These are phyloP conservation scores for Dryocosmus kuriphilus DNA, from an alignment of 2,888 invertebrate genomes.

Conservation along the genomic window DNA sequence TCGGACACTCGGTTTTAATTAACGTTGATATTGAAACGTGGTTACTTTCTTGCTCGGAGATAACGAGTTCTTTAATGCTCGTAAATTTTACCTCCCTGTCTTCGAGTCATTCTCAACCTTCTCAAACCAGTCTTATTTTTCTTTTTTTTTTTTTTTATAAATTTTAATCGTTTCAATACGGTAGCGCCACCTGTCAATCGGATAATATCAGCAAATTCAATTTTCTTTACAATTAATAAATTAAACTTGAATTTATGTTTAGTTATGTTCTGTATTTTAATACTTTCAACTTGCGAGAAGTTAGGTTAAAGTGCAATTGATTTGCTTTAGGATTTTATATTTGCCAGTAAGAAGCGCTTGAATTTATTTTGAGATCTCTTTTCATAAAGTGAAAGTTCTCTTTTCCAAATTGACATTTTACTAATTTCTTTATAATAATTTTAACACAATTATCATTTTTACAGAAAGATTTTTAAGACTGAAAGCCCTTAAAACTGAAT, in stretches of 20 bases:
- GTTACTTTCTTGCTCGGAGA: constrained; percentile 42
- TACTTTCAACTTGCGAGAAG: too few species aligned
- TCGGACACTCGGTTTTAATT: constrained; percentile 57
- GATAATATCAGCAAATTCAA: background rate
- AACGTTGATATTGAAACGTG: constrained; percentile 54
- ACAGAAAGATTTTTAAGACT: too few species aligned
- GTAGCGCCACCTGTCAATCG: background rate
- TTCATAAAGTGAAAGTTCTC: too few species aligned
- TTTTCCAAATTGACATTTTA: too few species aligned
- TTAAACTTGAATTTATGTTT: background rate
- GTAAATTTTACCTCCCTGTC: constrained; percentile 45
- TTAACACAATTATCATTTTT: too few species aligned
- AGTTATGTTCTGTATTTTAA: too few species aligned
- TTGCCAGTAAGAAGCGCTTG: too few species aligned
- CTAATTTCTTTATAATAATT: too few species aligned
- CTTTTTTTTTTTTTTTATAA: background rate
- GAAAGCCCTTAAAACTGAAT: too few species aligned
- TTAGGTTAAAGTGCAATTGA: too few species aligned
- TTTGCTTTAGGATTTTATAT: too few species aligned
- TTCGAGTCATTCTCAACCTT: background rate
- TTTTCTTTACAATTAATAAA: background rate
- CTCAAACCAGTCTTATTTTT: constrained; percentile 3
- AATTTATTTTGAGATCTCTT: too few species aligned
- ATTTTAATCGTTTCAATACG: background rate
- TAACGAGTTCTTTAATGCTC: constrained; percentile 53